Evolutionary conservation across 2,888 invertebrate genomes (phyloP).

Genomic region (Macrosiphum euphorbiae): DNA sequence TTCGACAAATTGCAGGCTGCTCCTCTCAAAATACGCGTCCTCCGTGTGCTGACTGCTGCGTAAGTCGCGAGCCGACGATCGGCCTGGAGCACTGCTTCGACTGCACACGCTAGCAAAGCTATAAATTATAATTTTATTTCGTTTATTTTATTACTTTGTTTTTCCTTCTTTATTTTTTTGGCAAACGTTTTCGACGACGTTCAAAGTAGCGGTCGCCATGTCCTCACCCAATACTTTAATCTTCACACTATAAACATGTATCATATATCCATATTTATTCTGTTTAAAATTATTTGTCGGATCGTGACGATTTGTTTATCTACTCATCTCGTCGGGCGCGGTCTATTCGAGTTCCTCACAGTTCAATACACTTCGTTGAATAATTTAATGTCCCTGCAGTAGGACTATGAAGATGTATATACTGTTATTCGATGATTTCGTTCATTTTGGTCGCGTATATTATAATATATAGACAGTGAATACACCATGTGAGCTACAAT

Average conservation of each 20-base stretch:
- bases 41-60: not conserved
- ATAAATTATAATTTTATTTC: constrained; percentile 28
- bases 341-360: not conserved
- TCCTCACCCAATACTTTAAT: not conserved
- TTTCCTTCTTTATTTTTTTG: not conserved
- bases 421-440: not conserved
- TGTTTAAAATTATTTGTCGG: not conserved
- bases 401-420: not conserved
- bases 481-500: not conserved
- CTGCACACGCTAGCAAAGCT: not conserved
- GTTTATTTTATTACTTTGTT: not conserved
- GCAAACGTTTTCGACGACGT: not conserved
- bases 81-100: constrained; percentile 20
- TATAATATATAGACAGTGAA: not conserved
- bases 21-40: not conserved
- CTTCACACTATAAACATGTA: not conserved
- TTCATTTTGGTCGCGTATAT: not conserved
- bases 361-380: not conserved
- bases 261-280: not conserved
- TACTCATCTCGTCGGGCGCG: not conserved
- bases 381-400: not conserved
- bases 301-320: not conserved
- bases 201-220: not conserved
- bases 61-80: not conserved
- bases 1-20: constrained; percentile 41